Percentiles rank a stretch among this genome's conserved stretches.
These are phyloP conservation scores for Tinea pellionella DNA, from an alignment of 2,888 invertebrate genomes.

Conservation along the genomic window DNA sequence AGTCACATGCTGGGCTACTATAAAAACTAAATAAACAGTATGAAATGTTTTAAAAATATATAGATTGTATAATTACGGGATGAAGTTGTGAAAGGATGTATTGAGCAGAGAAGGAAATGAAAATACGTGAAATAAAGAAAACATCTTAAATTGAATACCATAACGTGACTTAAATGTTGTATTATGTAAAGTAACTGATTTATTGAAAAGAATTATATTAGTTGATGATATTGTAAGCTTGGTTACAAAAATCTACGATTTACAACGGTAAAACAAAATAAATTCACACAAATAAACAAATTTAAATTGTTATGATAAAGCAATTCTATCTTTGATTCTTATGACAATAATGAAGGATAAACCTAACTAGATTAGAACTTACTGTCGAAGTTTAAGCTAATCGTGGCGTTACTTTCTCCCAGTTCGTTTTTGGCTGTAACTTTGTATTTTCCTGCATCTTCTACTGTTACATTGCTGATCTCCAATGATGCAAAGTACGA, in stretches of 20 bases:
- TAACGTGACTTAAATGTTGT: not conserved
- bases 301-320: not conserved
- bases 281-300: conserved; percentile 4
- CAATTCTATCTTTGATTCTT: not conserved
- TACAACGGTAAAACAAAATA: not conserved
- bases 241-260: conserved; percentile 38
- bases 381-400: conserved; percentile 98
- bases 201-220: conserved; percentile 34
- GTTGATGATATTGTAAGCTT: conserved; percentile 54
- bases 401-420: conserved; percentile 96
- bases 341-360: not conserved
- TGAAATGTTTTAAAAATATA: conserved; percentile 23
- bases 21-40: too few species aligned
- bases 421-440: conserved; percentile 97
- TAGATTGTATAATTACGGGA: conserved; percentile 11
- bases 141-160: conserved; percentile 49
- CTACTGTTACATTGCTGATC: conserved; percentile 94
- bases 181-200: conserved; percentile 31
- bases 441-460: conserved; percentile 97
- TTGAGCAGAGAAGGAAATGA: not conserved
- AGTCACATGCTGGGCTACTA: too few species aligned
- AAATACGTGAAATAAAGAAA: conserved; percentile 37
- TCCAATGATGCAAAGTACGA: conserved; percentile 94
- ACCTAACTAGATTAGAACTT: conserved; percentile 63
- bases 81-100: not conserved